Percentiles rank a stretch among this genome's conserved stretches.
These are phyloP conservation scores for Onthophagus taurus DNA, from an alignment of 1,140 invertebrate species.

Conservation along the genomic window DNA sequence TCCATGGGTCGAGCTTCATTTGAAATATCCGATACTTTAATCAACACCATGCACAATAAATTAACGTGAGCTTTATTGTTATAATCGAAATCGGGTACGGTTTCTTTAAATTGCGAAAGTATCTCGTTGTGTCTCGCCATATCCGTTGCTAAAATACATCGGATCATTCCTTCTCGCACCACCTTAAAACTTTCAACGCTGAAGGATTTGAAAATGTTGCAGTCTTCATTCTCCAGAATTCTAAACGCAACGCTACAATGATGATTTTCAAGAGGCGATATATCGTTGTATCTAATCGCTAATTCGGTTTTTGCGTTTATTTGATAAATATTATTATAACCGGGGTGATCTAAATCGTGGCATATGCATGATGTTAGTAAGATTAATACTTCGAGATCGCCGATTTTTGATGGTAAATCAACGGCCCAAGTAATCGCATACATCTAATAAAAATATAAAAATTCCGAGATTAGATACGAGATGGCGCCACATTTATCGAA, in stretches of 20 bases:
- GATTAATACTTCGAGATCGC: slow-evolving; percentile 66
- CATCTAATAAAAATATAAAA: slow-evolving; percentile 52
- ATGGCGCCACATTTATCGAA: neutral
- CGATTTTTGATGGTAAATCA: slow-evolving; percentile 57
- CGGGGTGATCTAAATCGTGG: slow-evolving; percentile 88
- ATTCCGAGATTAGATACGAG: neutral
- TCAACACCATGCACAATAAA: slow-evolving; percentile 73
- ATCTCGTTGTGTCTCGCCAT: slow-evolving; percentile 86
- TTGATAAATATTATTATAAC: slow-evolving; percentile 84
- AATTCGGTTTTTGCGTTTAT: slow-evolving; percentile 80
- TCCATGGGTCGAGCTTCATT: slow-evolving; percentile 79
- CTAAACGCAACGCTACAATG: slow-evolving; percentile 82
- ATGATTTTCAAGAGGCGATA: slow-evolving; percentile 82
- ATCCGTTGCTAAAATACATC: slow-evolving; percentile 77
- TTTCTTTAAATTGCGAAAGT: slow-evolving; percentile 63
- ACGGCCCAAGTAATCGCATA: slow-evolving; percentile 74
- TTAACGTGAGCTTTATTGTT: slow-evolving; percentile 66
- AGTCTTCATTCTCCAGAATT: slow-evolving; percentile 64
- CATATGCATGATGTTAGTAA: slow-evolving; percentile 77
- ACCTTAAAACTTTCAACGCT: slow-evolving; percentile 51
- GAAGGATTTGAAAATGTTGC: slow-evolving; percentile 68
- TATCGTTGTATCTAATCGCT: slow-evolving; percentile 80
- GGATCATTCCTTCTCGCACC: slow-evolving; percentile 69
- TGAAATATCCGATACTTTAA: slow-evolving; percentile 82
- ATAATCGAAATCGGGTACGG: slow-evolving; percentile 63